Base-by-base conservation (phyloP, 2,888 invertebrate species). In the Hofmannophila pseudospretella region DNA sequence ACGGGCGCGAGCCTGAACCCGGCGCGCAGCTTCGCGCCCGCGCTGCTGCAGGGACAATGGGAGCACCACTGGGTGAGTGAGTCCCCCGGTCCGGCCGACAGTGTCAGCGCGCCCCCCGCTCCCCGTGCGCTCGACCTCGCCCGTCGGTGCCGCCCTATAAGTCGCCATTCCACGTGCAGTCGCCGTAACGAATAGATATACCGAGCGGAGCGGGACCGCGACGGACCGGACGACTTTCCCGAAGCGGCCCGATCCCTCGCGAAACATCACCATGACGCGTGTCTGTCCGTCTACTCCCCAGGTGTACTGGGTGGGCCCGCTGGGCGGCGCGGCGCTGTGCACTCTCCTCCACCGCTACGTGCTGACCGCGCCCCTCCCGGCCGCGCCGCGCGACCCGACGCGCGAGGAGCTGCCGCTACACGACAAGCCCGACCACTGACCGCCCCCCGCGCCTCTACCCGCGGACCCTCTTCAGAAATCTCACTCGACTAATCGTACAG, bases 1-100 rank as follows among this genome's bases (percentile, higher is more conserved):
- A 92, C 94, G 1, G 92, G 91, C 4, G 91, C 90, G 51, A 90
- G 91, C 56, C 84, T 93, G 79, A 93, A 93, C 69, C 93, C 93
- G 0, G 93, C 90, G 23, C 88, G 93, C 41, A 89, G 90, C 45
- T 89, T 94, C 39, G 94, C 88, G 2, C 94, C 94, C 0, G 94
- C 94, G 2, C 58, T 94, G 10, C 88, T 91, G 72, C 91, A 90
- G 50, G 77, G 76, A 5, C 68, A 81, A 41, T 93, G 92, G 89
- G 7, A 39, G 4, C 27, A 67, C 35, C 94, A 94, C 52, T 95
- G 94, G 94, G 89, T 92, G 59, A 85, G 79, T 58, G 28, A 7
- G 8, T 3, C 19, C 7, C 32, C 20, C 19, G n/a, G 14, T n/a
- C 23, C 12, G 9, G 11, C 4, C 7, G 4, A 5, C 20, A 20